These are phyloP conservation scores for Megalops atlanticus DNA, from an alignment of 2,113 vertebrate genomes.

Conservation along the genomic window DNA sequence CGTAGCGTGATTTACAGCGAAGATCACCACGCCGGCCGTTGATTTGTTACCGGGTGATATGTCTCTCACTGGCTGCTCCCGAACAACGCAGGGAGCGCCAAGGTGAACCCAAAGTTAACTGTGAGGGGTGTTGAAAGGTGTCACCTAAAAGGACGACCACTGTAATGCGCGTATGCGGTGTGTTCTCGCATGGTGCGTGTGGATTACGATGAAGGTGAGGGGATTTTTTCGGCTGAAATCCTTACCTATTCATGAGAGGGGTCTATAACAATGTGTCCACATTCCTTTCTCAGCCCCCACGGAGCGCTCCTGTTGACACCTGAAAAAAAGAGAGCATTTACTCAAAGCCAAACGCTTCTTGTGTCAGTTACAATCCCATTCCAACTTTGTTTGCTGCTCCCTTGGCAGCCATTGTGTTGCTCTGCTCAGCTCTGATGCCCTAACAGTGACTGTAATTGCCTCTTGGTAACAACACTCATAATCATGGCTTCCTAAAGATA, in stretches of 20 bases:
- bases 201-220: background rate
- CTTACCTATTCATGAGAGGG: constrained; percentile 11
- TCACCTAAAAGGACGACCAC: background rate
- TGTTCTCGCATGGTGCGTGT: background rate
- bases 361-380: background rate
- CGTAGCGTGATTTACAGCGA: background rate
- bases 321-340: background rate
- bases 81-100: background rate
- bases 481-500: background rate
- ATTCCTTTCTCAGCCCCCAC: background rate
- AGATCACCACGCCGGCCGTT: background rate
- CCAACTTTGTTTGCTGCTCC: background rate
- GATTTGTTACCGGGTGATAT: background rate
- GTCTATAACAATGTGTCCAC: background rate
- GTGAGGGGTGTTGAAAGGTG: background rate
- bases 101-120: background rate
- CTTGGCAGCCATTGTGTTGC: background rate
- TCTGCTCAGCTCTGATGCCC: background rate
- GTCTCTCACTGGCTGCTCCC: background rate
- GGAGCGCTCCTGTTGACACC: background rate
- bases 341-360: background rate
- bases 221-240: background rate
- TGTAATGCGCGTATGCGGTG: too few relatives aligned
- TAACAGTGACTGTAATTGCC: constrained; percentile 10
- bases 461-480: constrained; percentile 8